A percentile compares a stretch with the other conserved stretches of the same genome.
These are phyloP conservation scores for Aphyosemion australe DNA, from an alignment of 2,113 vertebrate species.

Conservation along the genomic window DNA sequence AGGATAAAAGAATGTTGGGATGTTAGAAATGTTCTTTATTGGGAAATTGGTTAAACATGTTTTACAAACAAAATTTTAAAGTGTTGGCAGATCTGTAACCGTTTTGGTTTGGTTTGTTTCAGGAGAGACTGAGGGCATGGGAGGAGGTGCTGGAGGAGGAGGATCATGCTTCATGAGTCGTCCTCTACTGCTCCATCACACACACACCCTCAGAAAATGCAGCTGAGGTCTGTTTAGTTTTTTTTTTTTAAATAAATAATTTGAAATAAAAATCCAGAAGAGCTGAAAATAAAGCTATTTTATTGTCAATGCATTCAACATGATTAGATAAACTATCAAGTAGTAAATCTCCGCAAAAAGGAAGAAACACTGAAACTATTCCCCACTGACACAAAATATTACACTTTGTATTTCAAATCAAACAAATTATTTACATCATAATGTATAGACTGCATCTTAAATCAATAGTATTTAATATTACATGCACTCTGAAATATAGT, in stretches of 20 bases:
- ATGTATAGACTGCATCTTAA: conserved; percentile 85
- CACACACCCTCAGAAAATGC: too few relatives aligned
- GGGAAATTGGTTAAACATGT: too few relatives aligned
- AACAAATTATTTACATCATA: conserved; percentile 85
- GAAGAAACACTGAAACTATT: conserved; percentile 91
- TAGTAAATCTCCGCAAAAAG: conserved; percentile 90
- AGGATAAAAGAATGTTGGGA: too few relatives aligned
- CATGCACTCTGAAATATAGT: conserved; percentile 88
- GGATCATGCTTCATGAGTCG: too few relatives aligned
- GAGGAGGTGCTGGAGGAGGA: too few relatives aligned
- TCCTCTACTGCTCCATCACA: too few relatives aligned
- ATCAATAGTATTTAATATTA: conserved; percentile 83
- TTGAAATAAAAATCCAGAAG: conserved; percentile 61
- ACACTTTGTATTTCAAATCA: conserved; percentile 92
- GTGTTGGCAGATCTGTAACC: too few relatives aligned
- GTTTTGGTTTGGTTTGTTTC: too few relatives aligned
- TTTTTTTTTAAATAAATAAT: background rate
- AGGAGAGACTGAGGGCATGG: too few relatives aligned
- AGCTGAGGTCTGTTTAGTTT: too few relatives aligned
- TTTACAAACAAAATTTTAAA: too few relatives aligned
- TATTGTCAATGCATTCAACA: conserved; percentile 99
- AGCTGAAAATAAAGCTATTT: conserved; percentile 99
- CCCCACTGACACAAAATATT: conserved; percentile 95
- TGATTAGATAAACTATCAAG: conserved; percentile 98
- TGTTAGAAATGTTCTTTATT: too few relatives aligned